Evolutionary conservation across 2,797 vertebrate genomes (phyloP), one percentile per base, ranked within the genome.

Genomic region (Leucoraja ocellata): DNA sequence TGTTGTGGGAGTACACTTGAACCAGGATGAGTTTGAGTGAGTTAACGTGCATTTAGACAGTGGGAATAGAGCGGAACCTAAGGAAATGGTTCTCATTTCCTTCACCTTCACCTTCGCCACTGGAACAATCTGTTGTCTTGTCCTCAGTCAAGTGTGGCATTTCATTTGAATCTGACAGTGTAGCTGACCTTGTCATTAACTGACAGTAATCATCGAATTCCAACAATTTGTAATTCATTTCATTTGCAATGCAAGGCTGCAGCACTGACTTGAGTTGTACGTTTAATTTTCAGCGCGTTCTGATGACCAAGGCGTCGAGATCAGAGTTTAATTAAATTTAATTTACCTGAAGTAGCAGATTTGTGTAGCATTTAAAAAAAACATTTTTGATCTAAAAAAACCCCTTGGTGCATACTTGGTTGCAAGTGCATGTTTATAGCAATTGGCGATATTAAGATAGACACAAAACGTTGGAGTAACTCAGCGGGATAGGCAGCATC

Each of bases 121-220:
- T 95, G 96, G 96, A 96, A 96, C 95, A 96, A 93, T 83, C 94
- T 96, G 96, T 94, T 95, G 95, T 97, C 96, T 96, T 96, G 95
- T 95, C 94, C 95, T 95, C 96, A 97, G 95, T 97, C 96, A 96
- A 96, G 96, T 97, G 96, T 97, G 96, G 97, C 96, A 95, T 95
- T 97, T 96, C 96, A 96, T 96, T 96, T 96, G 95, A 97, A 96
- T 96, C 95, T 96, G 97, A 97, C 96, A 97, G 96, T 95, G 95
- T 95, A 94, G 93, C 95, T 39, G 95, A 97, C 96, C 97, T 96
- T 97, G 96, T 96, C 96, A 96, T 97, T 96, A 96, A 96, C 95
- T 96, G 96, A 96, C 95, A 95, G 95, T 95, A 94, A 94, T 93
- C 95, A 95, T 95, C 96, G 95, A 94, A 95, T 94, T 95, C 5